Evolutionary conservation across 2,113 vertebrate species (phyloP).

Genomic region (Probosciger aterrimus): DNA sequence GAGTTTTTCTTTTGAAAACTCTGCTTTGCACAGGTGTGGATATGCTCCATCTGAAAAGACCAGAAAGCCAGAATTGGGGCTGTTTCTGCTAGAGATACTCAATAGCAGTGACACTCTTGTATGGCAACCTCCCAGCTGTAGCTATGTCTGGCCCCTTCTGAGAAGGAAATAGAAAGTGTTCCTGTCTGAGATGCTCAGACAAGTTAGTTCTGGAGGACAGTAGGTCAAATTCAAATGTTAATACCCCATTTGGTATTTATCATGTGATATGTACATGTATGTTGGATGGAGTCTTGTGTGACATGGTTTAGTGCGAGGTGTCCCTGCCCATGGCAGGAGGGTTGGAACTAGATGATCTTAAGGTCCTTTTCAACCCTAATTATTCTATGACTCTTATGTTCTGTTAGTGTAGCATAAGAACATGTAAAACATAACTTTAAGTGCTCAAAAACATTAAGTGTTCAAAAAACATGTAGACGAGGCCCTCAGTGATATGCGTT

Average conservation of each 20-base stretch:
- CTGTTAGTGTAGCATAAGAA: neutral
- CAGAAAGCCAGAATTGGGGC: neutral
- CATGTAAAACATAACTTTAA: neutral
- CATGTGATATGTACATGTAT: neutral
- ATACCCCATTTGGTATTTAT: neutral
- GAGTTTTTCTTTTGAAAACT: neutral
- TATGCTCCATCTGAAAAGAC: neutral
- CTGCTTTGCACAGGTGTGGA: neutral
- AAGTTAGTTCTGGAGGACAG: neutral
- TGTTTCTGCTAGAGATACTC: neutral
- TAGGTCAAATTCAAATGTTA: neutral
- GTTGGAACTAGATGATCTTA: neutral
- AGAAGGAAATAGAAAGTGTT: neutral
- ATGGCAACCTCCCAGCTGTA: neutral
- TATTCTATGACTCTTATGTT: neutral
- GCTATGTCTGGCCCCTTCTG: neutral
- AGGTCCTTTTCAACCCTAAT: neutral
- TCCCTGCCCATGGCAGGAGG: neutral
- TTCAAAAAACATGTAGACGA: neutral
- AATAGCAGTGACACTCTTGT: rapidly evolving
- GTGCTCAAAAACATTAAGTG: neutral
- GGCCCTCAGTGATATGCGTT: neutral
- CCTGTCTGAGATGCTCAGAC: neutral
- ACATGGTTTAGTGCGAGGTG: neutral
- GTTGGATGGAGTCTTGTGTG: neutral